Evolutionary conservation across 1,140 invertebrate genomes (phyloP).

Genomic region (Gryllus bimaculatus): DNA sequence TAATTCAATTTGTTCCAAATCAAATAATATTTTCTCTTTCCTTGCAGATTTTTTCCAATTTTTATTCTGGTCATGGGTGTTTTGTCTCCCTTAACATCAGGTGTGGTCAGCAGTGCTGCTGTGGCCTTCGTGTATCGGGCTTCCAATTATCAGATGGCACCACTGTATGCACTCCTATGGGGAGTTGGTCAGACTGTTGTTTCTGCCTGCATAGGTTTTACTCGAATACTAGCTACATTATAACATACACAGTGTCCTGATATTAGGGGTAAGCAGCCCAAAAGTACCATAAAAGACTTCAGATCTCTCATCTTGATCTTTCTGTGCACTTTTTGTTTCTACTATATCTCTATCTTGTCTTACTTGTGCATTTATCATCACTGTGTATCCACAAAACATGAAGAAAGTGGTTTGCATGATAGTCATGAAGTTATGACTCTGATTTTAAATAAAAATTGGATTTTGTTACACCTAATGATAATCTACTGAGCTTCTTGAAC

Average conservation of each 20-base stretch:
- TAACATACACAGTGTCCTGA: slow-evolving; percentile 37
- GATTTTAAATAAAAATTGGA: too few relatives aligned
- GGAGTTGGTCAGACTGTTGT: slow-evolving; percentile 87
- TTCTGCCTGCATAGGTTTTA: slow-evolving; percentile 80
- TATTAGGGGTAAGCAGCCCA: background rate
- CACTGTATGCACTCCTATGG: slow-evolving; percentile 85
- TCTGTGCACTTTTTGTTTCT: background rate
- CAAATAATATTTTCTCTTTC: slow-evolving; percentile 11
- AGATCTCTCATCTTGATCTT: background rate
- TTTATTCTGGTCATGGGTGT: slow-evolving; percentile 82
- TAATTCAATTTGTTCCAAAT: too few relatives aligned
- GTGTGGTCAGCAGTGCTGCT: slow-evolving; percentile 83
- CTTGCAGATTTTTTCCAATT: slow-evolving; percentile 68
- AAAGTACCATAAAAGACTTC: too few relatives aligned
- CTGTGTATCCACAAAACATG: background rate
- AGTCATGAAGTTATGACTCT: background rate
- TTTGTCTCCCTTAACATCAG: slow-evolving; percentile 72
- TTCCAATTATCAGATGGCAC: slow-evolving; percentile 76
- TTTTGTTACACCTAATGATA: background rate
- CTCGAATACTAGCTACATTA: slow-evolving; percentile 83
- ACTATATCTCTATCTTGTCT: background rate
- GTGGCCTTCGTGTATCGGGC: slow-evolving; percentile 87
- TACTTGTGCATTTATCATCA: background rate
- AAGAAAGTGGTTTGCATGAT: background rate
- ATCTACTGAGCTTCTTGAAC: background rate